Percentiles rank a stretch among this genome's conserved stretches.
Conservation (phyloP, 2,113 vertebrate genomes). For the Limnothrissa miodon region DNA sequence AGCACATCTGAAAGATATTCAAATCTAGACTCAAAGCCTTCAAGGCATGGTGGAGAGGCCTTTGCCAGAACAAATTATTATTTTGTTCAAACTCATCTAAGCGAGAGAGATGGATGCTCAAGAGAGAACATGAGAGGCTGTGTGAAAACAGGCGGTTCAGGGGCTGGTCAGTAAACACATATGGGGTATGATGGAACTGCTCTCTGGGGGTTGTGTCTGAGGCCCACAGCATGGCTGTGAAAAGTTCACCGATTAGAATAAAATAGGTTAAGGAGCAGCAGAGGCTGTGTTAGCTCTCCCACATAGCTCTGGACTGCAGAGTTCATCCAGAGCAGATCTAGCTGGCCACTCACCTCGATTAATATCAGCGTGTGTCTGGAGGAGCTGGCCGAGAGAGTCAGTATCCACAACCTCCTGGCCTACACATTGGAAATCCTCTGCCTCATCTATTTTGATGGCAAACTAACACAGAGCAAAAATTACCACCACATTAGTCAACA, state of each 20-base stretch:
- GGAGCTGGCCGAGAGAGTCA: conserved; percentile 64
- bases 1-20: conserved; percentile 1
- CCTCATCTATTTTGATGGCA: conserved; percentile 78
- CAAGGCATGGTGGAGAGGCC: not conserved
- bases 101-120: not conserved
- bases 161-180: not conserved
- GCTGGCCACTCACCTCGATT: conserved; percentile 77
- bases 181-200: not conserved
- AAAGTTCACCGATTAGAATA: not conserved
- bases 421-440: conserved; percentile 76
- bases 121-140: not conserved
- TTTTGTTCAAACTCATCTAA: not conserved
- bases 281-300: not conserved
- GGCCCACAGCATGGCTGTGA: not conserved
- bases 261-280: not conserved
- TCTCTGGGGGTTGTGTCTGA: not conserved
- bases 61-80: not conserved
- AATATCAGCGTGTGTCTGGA: conserved; percentile 70
- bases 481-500: not conserved
- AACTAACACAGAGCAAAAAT: conserved; percentile 67
- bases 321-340: not conserved
- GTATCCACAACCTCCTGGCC: conserved; percentile 62
- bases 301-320: not conserved
- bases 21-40: not conserved
- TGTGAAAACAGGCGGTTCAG: not conserved